Base-by-base conservation (phyloP, 2,888 invertebrate genomes). In the Hetaerina titia region DNA sequence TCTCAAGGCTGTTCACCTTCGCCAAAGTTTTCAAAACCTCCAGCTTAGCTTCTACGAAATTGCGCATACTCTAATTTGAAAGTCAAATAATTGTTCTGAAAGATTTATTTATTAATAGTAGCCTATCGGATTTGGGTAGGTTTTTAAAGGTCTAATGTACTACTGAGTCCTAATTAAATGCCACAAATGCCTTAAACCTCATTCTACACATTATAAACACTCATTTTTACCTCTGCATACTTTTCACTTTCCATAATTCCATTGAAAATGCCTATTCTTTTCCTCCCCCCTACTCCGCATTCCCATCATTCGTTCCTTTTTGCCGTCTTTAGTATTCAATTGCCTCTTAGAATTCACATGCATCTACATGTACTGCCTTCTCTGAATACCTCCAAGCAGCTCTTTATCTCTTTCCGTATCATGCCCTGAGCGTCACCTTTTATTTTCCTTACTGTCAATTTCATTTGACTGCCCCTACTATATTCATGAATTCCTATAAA, bases 1-100 rank as follows among this genome's bases (percentile, higher is more conserved):
- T 81, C 81, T 81, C 81, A 81, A 81, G 81, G 81, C 81, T 81
- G 81, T 81, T 31, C 81, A 31, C 74, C 74, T 19, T 25, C 31
- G 81, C 11, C 31, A 31, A 81, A 81, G 81, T 81, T 22, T 31
- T 81, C 25, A 25, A 11, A 31, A 81, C 69, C 69, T 8, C 19
- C 69, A 11, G 5, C 22, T 22, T 1, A 69, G 19, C 69, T 13
- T 31, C 25, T 13, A 31, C 1, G 81, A 15, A 81, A 81, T 81
- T 25, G 69, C 69, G 7, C 8, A 31, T 31, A 13, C 81, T 81
- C 81, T 8, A 25, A 31, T 7, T n/a, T 45, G 1, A 45, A 4
- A 45, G 45, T 45, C 45, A 45, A 45, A 2, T 45, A 45, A 45
- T 45, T 45, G 45, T 45, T 45, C 45, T 45, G 45, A 45, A 45